Base-by-base conservation (phyloP, 2,888 invertebrate species). In the Achlya flavicornis region DNA sequence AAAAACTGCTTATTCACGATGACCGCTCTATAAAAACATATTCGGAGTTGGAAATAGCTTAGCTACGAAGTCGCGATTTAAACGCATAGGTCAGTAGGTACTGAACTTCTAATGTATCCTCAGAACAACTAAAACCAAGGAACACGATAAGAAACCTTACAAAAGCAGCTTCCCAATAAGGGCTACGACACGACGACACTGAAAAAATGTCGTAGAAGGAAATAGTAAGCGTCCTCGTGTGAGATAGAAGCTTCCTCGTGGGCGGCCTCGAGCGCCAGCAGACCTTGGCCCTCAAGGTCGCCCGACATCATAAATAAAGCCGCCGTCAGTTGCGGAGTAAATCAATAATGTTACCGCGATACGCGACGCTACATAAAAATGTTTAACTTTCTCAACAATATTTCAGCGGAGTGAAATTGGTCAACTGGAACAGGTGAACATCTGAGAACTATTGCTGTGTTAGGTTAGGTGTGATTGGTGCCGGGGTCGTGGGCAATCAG, bases 241-340 rank as follows among this genome's bases (percentile, higher is more conserved):
- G 41, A 41, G 12, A 41, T 12, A 41, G 41, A 41, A 41, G 41
- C 12, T 0, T 41, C 41, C 41, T 41, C 41, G 12, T 38, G 7
- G 41, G 46, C 46, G 46, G 43, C 43, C 43, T n/a, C 46, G 46
- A n/a, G 53, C 53, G 19, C 53, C 7, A n/a, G 4, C 43, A 41
- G 48, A 6, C 48, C 48, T 16, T 16, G 48, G 16, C 48, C 53
- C 19, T 53, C 53, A 53, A 53, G 53, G 53, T 53, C 53, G 41
- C 10, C 19, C 16, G 48, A 16, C 16, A 19, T 53, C 6, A 53
- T 53, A 53, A 10, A 53, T 53, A 48, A 7, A 53, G 53, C 19
- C 10, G 19, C 19, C 53, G 5, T 19, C 11, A 53, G 53, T 53
- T 53, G 3, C 2, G 1, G 19, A 19, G 19, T 19, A 53, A 53